Evolutionary conservation across 2,113 vertebrate species (phyloP).

Genomic region (Brienomyrus longianalis): DNA sequence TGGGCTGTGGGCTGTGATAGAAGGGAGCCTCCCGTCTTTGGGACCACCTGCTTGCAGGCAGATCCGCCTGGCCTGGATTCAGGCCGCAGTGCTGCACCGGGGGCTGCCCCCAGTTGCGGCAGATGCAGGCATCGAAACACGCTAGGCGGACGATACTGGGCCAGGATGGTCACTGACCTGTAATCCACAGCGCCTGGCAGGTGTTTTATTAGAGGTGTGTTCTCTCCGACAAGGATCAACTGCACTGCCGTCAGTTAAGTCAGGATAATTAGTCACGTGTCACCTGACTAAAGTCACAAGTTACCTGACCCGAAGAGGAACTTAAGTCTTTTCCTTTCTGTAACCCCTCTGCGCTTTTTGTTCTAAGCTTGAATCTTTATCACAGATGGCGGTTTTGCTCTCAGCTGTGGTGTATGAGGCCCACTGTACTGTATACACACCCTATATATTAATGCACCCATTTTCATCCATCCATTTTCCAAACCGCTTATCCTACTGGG

Average conservation of each 20-base stretch:
- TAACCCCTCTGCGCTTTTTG: neutral
- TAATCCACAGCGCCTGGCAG: neutral
- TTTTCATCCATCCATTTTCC: too few relatives aligned
- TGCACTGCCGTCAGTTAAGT: slow-evolving; percentile 4
- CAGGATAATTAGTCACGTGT: slow-evolving; percentile 18
- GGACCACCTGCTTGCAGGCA: slow-evolving; percentile 9
- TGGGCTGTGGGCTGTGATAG: neutral
- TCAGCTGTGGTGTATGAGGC: neutral
- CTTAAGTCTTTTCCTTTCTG: neutral
- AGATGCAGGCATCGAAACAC: neutral
- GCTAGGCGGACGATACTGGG: neutral
- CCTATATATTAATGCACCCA: neutral
- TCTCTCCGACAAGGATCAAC: neutral
- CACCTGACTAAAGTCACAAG: slow-evolving; percentile 4
- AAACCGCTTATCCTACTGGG: too few relatives aligned
- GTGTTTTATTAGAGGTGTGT: neutral
- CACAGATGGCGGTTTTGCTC: neutral
- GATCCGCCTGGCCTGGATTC: neutral
- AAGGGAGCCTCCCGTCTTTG: neutral
- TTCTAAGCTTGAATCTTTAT: neutral
- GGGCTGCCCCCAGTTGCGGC: neutral
- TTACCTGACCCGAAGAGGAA: neutral
- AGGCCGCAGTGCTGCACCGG: neutral
- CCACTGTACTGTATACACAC: neutral
- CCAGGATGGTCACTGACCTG: neutral